Evolutionary conservation across 2,113 vertebrate genomes (phyloP), one percentile per base, ranked within the genome.

Genomic region (Semicossyphus pulcher): DNA sequence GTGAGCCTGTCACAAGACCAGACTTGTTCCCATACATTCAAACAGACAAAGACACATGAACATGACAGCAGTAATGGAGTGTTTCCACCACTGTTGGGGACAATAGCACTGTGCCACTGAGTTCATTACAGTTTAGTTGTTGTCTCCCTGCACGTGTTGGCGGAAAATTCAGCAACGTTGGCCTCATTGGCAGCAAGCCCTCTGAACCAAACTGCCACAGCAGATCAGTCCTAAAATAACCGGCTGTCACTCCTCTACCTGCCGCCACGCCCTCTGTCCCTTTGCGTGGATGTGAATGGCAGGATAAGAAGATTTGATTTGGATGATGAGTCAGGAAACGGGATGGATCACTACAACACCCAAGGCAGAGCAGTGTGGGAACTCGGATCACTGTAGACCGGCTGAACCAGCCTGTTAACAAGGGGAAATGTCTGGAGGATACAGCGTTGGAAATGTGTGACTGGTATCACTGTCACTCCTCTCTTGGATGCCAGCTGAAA

Each of bases 241-340:
- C 48, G 4, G 20, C 14, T 47, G 45, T 69, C 66, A 44, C 58
- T 79, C 60, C 47, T 78, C 4, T 36, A 41, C 52, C 67, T 69
- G 62, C 52, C 34, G 44, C 48, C 76, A 68, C 62, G 0, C 87
- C 77, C 18, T 60, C 37, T 52, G 64, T 58, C 36, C 16, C 56
- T 39, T 37, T 37, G 68, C 5, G 3, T 25, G 42, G 4, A 45
- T 25, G 47, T 70, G 23, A 73, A 54, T 1, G 39, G 56, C 10
- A 74, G 65, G 49, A 76, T 28, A 69, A 62, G 36, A 71, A 63
- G 44, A 65, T 29, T 49, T 15, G 34, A 71, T 75, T 72, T 65
- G 51, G 37, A 60, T 56, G 36, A 60, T 86, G 83, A 91, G 75
- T 86, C 88, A 89, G 49, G 81, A 78, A 89, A 86, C 41, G 26